Evolutionary conservation across 2,797 vertebrate genomes (phyloP).

Genomic region (Leuciscus waleckii): DNA sequence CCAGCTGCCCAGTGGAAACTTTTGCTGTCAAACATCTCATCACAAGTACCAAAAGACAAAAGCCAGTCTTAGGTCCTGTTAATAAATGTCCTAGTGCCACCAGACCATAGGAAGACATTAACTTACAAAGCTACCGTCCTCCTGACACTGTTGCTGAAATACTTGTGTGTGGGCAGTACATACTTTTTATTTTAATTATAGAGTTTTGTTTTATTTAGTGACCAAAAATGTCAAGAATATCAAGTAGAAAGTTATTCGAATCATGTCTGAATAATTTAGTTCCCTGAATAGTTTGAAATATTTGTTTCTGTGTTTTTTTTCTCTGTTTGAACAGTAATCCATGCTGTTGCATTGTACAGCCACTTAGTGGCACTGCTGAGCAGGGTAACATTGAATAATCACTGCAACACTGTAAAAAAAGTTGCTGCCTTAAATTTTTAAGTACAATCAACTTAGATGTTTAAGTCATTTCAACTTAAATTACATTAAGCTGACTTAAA

Average conservation of each 20-base stretch:
- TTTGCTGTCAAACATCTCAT: conserved; percentile 61
- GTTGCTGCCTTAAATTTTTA: too few relatives aligned
- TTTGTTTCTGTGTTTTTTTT: not conserved
- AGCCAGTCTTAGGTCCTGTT: conserved; percentile 47
- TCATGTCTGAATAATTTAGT: not conserved
- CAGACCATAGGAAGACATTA: conserved; percentile 21
- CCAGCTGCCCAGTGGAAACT: conserved; percentile 58
- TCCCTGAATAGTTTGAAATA: not conserved
- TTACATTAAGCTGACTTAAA: too few relatives aligned
- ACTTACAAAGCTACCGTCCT: conserved; percentile 41
- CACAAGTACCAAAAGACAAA: conserved; percentile 54
- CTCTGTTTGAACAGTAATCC: not conserved
- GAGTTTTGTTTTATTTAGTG: not conserved
- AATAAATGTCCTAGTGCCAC: conserved; percentile 44
- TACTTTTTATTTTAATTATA: not conserved
- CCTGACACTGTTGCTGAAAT: conserved; percentile 2
- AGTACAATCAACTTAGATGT: too few relatives aligned
- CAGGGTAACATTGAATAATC: not conserved
- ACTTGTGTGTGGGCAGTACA: not conserved
- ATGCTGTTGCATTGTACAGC: not conserved
- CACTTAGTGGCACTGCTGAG: conserved; percentile 47
- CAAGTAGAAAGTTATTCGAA: not conserved
- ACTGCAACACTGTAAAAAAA: too few relatives aligned
- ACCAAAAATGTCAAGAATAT: not conserved
- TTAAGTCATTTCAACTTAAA: too few relatives aligned